Conservation (phyloP, 92 coral and sea anemone genomes). For the Montipora capitata region DNA sequence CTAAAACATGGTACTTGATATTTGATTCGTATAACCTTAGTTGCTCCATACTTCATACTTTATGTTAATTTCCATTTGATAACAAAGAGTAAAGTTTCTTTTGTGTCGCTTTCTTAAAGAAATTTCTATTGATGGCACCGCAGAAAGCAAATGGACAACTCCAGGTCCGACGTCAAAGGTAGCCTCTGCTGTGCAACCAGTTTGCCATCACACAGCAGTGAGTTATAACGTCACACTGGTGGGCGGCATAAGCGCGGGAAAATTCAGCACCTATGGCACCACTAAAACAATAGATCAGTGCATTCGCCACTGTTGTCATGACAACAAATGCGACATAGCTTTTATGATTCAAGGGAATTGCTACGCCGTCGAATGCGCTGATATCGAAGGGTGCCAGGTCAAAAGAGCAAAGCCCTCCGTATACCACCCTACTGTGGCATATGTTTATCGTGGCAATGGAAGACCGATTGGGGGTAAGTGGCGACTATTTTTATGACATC, state of each 20-base stretch:
- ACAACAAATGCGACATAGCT: slow-evolving; percentile 91
- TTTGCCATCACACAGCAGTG: slow-evolving; percentile 87
- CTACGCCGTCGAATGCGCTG: slow-evolving; percentile 89
- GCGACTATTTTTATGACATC: neutral
- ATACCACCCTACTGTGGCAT: slow-evolving; percentile 89
- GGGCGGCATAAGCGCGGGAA: slow-evolving; percentile 95
- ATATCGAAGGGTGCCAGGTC: slow-evolving; percentile 81
- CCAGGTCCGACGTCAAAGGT: neutral
- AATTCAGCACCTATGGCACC: slow-evolving; percentile 89
- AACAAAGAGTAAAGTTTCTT: neutral
- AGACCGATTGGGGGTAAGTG: slow-evolving; percentile 88
- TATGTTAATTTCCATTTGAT: neutral
- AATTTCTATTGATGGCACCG: slow-evolving; percentile 1
- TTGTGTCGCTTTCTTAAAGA: neutral
- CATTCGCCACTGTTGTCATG: slow-evolving; percentile 92
- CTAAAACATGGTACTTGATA: too few species aligned
- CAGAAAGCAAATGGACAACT: slow-evolving; percentile 31
- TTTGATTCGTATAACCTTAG: too few species aligned
- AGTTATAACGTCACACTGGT: slow-evolving; percentile 91
- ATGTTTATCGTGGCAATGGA: slow-evolving; percentile 82
- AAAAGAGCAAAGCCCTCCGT: slow-evolving; percentile 90
- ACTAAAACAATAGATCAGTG: slow-evolving; percentile 85
- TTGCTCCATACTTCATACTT: too few species aligned
- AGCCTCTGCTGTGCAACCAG: slow-evolving; percentile 23
- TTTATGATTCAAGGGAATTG: slow-evolving; percentile 96